Evolutionary conservation across 2,797 vertebrate species (phyloP).

Genomic region (Acanthis flammea): DNA sequence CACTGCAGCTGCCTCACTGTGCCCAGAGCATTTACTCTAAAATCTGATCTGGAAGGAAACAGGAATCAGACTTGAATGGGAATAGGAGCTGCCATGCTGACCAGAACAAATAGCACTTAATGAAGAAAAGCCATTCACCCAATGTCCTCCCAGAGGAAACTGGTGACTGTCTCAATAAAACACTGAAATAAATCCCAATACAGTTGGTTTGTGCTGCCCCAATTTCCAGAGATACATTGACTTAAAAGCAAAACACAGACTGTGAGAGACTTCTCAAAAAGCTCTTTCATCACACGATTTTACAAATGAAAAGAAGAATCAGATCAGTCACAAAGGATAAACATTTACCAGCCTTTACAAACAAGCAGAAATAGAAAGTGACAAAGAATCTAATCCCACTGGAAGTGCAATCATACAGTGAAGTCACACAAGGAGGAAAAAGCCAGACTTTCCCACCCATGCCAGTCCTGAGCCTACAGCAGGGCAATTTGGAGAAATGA

Average conservation of each 20-base stretch:
- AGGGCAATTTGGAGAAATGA: background rate
- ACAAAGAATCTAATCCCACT: background rate
- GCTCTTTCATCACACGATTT: background rate
- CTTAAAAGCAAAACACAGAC: background rate
- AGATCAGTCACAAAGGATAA: background rate
- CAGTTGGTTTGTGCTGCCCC: background rate
- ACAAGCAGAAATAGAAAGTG: background rate
- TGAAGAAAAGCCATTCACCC: background rate
- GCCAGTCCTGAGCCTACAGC: background rate
- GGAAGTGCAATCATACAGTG: background rate
- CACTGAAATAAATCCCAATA: background rate
- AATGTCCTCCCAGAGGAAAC: background rate
- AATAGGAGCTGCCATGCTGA: background rate
- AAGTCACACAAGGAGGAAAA: background rate
- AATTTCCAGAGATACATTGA: background rate
- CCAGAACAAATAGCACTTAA: background rate
- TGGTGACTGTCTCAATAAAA: background rate
- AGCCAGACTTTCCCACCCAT: background rate
- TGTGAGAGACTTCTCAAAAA: background rate
- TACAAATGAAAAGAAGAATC: background rate
- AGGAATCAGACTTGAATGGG: background rate
- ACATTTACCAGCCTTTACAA: background rate
- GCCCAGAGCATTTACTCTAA: background rate
- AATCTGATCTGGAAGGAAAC: background rate
- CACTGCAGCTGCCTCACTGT: background rate